Conservation (phyloP, 2,797 vertebrate genomes). For the Coregonus suidteri region DNA sequence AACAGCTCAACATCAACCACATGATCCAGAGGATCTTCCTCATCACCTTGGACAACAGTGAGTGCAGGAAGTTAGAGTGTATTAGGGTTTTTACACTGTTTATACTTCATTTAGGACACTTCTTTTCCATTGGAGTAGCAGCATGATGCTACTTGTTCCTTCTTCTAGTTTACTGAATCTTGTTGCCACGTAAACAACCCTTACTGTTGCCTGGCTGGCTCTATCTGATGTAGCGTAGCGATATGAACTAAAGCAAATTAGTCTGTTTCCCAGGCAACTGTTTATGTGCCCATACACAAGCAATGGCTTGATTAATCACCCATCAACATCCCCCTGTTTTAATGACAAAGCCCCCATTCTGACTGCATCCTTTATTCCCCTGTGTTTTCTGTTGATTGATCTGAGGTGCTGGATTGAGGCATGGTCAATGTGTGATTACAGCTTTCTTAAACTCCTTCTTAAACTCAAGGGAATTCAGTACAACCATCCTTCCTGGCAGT, state of each 20-base stretch:
- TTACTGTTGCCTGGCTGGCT: not conserved
- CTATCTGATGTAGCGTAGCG: not conserved
- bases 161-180: not conserved
- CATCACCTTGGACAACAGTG: constrained; percentile 97
- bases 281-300: not conserved
- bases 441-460: not conserved
- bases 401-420: not conserved
- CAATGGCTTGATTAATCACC: not conserved
- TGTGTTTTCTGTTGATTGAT: not conserved
- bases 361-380: not conserved
- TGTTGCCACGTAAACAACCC: not conserved
- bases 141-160: not conserved
- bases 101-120: too few relatives aligned
- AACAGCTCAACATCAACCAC: constrained; percentile 99
- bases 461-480: not conserved
- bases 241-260: not conserved
- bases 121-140: too few relatives aligned
- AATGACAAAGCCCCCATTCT: not conserved
- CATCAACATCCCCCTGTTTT: not conserved
- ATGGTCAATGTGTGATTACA: not conserved
- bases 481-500: not conserved
- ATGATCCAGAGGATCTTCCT: constrained; percentile 99
- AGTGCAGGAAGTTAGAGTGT: constrained; percentile 56
- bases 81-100: not conserved
- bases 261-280: not conserved